These are phyloP conservation scores for Dufourea novaeangliae DNA, from an alignment of 1,140 invertebrate genomes.

Conservation along the genomic window DNA sequence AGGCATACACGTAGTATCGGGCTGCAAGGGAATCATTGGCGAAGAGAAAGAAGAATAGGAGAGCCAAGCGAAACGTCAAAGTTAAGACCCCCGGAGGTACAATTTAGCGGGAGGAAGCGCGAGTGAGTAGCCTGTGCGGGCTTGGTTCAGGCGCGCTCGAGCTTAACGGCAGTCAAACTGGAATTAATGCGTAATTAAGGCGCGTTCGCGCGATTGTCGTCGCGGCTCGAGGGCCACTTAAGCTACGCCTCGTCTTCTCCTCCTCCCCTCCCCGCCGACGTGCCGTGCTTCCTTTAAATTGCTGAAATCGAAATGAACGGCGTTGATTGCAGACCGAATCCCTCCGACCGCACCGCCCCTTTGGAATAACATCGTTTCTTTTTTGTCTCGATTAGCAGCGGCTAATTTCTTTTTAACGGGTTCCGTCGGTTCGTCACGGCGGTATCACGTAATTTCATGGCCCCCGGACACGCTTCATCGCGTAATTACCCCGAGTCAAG, in stretches of 20 bases:
- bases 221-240: slow-evolving; percentile 59
- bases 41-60: slow-evolving; percentile 19
- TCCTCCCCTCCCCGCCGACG: neutral
- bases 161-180: slow-evolving; percentile 65
- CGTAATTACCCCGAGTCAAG: slow-evolving; percentile 32
- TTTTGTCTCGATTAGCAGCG: neutral
- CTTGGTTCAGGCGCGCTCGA: slow-evolving; percentile 50
- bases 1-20: neutral
- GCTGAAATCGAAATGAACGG: slow-evolving; percentile 47
- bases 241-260: slow-evolving; percentile 25
- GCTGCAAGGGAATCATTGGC: neutral
- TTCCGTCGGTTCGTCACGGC: neutral
- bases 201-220: slow-evolving; percentile 64
- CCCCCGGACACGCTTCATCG: slow-evolving; percentile 40
- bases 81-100: slow-evolving; percentile 67
- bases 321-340: slow-evolving; percentile 40
- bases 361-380: neutral
- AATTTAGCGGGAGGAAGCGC: slow-evolving; percentile 66
- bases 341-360: slow-evolving; percentile 2
- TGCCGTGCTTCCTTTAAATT: slow-evolving; percentile 44
- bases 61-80: slow-evolving; percentile 38
- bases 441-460: neutral
- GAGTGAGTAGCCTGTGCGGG: slow-evolving; percentile 42
- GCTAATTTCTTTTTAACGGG: slow-evolving; percentile 26
- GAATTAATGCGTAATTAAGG: slow-evolving; percentile 75